Base-by-base conservation (phyloP, 2,113 vertebrate species). In the Sander lucioperca region DNA sequence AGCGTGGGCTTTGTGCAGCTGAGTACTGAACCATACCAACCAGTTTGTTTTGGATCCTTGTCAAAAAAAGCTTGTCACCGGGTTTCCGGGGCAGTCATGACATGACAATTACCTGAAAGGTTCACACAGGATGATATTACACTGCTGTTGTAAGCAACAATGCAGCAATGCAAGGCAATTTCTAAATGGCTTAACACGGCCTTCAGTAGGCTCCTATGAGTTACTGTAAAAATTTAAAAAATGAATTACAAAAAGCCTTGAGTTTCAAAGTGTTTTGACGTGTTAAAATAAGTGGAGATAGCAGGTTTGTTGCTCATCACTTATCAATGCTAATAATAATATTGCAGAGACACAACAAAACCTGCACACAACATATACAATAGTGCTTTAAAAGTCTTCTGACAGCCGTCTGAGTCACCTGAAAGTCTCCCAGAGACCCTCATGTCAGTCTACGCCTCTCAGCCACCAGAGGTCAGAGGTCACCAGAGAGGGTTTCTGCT, bases 381-480 rank as follows among this genome's bases (percentile, higher is more conserved):
- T 33, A 48, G 54, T 13, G n/a, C 76, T 69, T 74, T 84, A 73
- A 86, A 67, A 73, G 69, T 21, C 8, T 2, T 75, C 63, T 76
- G 62, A 74, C 43, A 68, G 74, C 36, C 50, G 50, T 77, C 39
- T 69, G 75, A 89, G 80, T 81, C 86, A 93, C 91, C 91, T 89
- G 88, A 89, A 82, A 77, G 72, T 68, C 88, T 85, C 81, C 36
- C 75, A 79, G 59, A 91, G 51, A 74, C 61, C 67, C 70, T 80
- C 81, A 79, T 85, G 84, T 91, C 91, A 84, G 82, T 89, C 85
- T 75, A 3, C 56, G 36, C 68, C 83, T 82, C 86, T 79, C 63
- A 85, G 79, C 85, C 86, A 73, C 62, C 71, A 58, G 30, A 86
- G 92, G 88, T 90, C 91, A 90, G 77, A 93, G 91, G 91, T 91